Conservation (phyloP, 2,113 vertebrate species). For the Ciconia boyciana region DNA sequence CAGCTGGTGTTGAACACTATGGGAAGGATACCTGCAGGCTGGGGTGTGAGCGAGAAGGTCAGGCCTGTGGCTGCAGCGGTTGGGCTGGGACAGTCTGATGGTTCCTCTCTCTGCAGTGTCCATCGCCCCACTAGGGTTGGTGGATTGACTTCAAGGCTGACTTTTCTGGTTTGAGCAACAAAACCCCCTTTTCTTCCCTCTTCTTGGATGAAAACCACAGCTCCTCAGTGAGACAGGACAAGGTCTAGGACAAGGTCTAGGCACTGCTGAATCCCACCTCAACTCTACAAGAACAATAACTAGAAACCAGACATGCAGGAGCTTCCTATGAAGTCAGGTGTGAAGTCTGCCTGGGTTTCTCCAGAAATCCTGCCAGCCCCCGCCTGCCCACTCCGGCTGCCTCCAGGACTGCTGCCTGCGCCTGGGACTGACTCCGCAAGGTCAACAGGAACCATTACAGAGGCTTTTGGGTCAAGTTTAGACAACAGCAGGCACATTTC, state of each 20-base stretch:
- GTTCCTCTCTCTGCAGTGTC: background rate
- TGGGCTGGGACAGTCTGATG: background rate
- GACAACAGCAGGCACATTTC: background rate
- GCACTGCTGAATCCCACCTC: background rate
- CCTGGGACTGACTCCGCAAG: background rate
- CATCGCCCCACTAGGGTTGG: accelerated
- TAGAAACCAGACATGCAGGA: background rate
- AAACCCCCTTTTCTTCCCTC: background rate
- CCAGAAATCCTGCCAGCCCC: background rate
- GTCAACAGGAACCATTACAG: background rate
- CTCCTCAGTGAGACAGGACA: background rate
- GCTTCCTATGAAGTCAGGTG: background rate
- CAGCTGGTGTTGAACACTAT: background rate
- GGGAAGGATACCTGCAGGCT: background rate
- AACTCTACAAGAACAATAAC: background rate
- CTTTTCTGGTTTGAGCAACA: background rate
- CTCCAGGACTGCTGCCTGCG: no score
- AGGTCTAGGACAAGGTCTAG: background rate
- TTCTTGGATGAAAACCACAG: background rate
- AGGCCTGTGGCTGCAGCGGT: background rate
- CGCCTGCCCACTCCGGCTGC: background rate
- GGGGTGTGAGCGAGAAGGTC: background rate
- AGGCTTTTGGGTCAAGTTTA: background rate
- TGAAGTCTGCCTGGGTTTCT: background rate
- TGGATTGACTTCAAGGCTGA: background rate